Evolutionary conservation across 2,888 invertebrate species (phyloP).

Genomic region (Rhamphomyia laevipes): DNA sequence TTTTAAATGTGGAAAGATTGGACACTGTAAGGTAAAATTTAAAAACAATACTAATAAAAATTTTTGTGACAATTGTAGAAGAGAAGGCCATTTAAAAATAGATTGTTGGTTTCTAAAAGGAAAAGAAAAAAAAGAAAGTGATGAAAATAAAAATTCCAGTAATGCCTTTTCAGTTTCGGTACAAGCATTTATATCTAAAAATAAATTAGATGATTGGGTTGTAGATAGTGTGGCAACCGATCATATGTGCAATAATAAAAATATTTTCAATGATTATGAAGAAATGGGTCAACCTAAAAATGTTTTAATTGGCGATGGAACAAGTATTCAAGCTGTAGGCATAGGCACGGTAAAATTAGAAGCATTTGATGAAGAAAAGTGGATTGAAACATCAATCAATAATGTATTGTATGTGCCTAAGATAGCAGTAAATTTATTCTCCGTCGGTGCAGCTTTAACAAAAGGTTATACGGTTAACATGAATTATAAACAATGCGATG

Average conservation of each 20-base stretch:
- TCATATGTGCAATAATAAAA: slow-evolving; percentile 6
- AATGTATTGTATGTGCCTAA: slow-evolving; percentile 7
- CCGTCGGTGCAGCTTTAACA: slow-evolving; percentile 3
- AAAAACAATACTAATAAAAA: neutral
- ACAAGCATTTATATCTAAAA: no score
- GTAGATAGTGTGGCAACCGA: slow-evolving; percentile 11
- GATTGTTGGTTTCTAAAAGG: no score
- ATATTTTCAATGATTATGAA: slow-evolving; percentile 2
- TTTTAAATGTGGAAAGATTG: neutral
- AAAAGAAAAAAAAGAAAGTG: no score
- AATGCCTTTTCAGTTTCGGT: no score
- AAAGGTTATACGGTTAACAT: slow-evolving; percentile 5
- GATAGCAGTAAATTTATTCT: slow-evolving; percentile 10
- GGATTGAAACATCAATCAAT: slow-evolving; percentile 4
- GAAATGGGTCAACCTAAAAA: neutral
- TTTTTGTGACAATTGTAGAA: neutral
- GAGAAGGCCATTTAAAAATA: neutral
- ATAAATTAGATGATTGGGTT: slow-evolving; percentile 5
- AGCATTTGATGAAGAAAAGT: slow-evolving; percentile 5
- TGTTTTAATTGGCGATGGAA: slow-evolving; percentile 4
- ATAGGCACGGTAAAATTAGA: slow-evolving; percentile 7
- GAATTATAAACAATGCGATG: neutral
- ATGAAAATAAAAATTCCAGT: no score
- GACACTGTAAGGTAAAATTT: neutral
- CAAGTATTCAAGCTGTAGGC: slow-evolving; percentile 1